Evolutionary conservation across 1,140 invertebrate genomes (phyloP), one percentile per base, ranked within the genome.

Genomic region (Camponotus floridanus): DNA sequence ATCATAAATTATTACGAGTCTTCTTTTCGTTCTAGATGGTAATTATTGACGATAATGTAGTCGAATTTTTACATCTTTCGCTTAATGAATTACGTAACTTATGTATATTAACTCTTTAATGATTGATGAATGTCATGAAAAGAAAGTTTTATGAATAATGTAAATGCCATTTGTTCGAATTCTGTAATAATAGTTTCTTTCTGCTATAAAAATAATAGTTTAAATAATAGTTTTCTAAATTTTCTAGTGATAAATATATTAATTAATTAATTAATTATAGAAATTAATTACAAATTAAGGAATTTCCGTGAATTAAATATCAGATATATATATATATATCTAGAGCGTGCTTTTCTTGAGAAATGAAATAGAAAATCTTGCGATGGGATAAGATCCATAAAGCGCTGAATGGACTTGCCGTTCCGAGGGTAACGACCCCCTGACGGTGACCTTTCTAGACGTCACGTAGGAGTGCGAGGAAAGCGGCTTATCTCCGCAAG

Each of bases 401-500:
- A 21, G 1, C 31, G 39, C 2, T 21, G n/a, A 76, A n/a, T 13
- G 21, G 39, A 61, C 62, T 78, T 15, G 15, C 9, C n/a, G 5
- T n/a, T 48, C 13, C 45, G 61, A 74, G 76, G 33, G 51, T 26
- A 79, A 88, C 45, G 81, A 74, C 51, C 79, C 2, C 59, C 74
- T 68, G 33, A 13, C 21, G n/a, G 57, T 88, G 81, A 86, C 59
- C 61, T 81, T 76, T 76, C 26, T 31, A 57, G 51, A 55, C 11
- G 18, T 21, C 64, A 18, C 7, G 15, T 3, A 76, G 18, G 39
- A 80, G 65, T 70, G 18, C 31, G 64, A 67, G 55, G 21, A 45
- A 62, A 78, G 51, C 31, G 18, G 15, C n/a, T 67, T 64, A 26
- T 33, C 15, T 45, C 15, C 31, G 73, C 18, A 26, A 4, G 18